These are phyloP conservation scores for Drusus annulatus DNA, from an alignment of 1,140 invertebrate genomes.

Conservation along the genomic window DNA sequence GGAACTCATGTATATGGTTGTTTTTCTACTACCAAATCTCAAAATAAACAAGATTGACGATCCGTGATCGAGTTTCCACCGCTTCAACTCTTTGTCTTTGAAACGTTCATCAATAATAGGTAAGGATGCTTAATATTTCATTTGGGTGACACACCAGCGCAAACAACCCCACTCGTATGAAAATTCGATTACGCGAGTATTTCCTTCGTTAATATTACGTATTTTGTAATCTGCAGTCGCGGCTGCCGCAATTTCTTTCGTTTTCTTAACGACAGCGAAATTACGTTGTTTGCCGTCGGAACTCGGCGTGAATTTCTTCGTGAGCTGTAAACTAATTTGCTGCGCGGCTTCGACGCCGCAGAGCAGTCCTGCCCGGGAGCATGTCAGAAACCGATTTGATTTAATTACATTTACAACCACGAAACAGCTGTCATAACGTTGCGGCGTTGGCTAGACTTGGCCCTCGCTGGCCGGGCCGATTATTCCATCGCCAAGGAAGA, in stretches of 20 bases:
- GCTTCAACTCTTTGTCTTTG: no score
- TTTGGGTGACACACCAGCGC: not conserved
- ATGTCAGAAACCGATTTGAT: slow-evolving; percentile 18
- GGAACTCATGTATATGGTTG: no score
- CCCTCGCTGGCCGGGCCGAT: not conserved
- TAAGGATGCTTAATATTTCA: not conserved
- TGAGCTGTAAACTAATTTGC: slow-evolving; percentile 31
- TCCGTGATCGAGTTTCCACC: no score
- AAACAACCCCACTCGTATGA: not conserved
- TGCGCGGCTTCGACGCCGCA: not conserved
- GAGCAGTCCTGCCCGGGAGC: not conserved
- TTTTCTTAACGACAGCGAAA: slow-evolving; percentile 15
- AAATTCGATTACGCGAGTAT: slow-evolving; percentile 22
- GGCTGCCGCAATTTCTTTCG: slow-evolving; percentile 3
- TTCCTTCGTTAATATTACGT: slow-evolving; percentile 4
- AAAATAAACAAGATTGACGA: no score
- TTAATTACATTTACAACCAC: slow-evolving; percentile 18
- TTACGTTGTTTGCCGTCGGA: slow-evolving; percentile 27
- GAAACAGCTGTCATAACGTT: slow-evolving; percentile 27
- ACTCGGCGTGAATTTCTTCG: slow-evolving; percentile 18
- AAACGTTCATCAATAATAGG: not conserved
- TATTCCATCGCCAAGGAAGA: not conserved
- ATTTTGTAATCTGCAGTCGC: no score
- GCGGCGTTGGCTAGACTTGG: not conserved
- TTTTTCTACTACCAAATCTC: no score